Conservation (phyloP, 1,140 invertebrate genomes). For the Bemisia tabaci region DNA sequence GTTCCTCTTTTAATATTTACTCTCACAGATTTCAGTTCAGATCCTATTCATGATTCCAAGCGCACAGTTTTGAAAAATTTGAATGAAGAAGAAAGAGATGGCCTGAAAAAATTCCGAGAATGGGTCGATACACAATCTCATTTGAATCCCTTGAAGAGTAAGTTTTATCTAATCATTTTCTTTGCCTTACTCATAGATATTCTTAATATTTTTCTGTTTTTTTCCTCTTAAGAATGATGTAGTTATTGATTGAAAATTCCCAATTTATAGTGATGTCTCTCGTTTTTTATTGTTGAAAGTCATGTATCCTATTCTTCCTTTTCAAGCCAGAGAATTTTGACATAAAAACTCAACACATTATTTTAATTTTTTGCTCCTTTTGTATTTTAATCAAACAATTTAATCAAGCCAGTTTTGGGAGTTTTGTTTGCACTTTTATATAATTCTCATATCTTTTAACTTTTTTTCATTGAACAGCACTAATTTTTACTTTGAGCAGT, state of each 20-base stretch:
- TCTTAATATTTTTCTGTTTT: not conserved
- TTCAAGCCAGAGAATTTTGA: too few species aligned
- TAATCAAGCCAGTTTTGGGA: not conserved
- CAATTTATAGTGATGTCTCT: too few species aligned
- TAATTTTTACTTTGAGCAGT: not conserved
- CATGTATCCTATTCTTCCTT: too few species aligned
- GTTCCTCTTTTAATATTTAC: too few species aligned
- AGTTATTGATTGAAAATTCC: not conserved
- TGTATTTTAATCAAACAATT: not conserved
- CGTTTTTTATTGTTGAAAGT: too few species aligned
- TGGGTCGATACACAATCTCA: constrained; percentile 25
- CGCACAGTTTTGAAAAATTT: not conserved
- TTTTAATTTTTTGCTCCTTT: too few species aligned
- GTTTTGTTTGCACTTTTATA: not conserved
- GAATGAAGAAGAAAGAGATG: constrained; percentile 5
- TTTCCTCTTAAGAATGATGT: not conserved
- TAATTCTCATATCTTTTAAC: not conserved
- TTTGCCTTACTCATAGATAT: not conserved
- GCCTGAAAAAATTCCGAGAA: constrained; percentile 20
- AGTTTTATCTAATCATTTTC: too few species aligned
- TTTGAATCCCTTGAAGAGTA: constrained; percentile 17
- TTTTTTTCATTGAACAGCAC: not conserved
- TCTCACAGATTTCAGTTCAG: too few species aligned
- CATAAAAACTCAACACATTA: too few species aligned
- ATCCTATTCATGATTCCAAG: not conserved